Base-by-base conservation (phyloP, 2,888 invertebrate species). In the Lapara coniferarum region DNA sequence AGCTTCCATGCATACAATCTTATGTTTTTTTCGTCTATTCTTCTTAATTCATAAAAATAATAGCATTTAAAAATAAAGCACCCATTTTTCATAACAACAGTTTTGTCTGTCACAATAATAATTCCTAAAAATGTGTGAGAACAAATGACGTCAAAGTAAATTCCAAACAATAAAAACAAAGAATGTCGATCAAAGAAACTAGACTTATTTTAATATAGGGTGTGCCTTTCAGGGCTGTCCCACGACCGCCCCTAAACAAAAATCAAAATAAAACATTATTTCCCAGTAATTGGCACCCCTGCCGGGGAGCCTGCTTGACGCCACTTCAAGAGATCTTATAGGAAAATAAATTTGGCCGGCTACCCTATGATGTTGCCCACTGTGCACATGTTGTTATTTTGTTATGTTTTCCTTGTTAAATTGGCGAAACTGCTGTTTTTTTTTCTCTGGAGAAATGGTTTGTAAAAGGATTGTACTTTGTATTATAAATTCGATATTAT, bases 171-270 rank as follows among this genome's bases (percentile, higher is more conserved):
- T 86, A 85, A 85, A 85, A 87, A 85, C 82, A 82, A 86, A 89
- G 87, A 86, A 89, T 85, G 88, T 90, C 92, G 90, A 91, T 92
- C 91, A 92, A 90, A 90, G 84, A 84, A 85, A 84, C 84, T 88
- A 86, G 85, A 86, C 82, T 83, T 81, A 80, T 88, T 87, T 91
- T 93, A 93, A 92, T 93, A 83, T 83, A 89, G 86, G 91, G 92
- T 93, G 85, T 93, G 79, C 89, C 83, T 93, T 88, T 85, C 93
- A 91, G 87, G 91, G 90, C 73, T 88, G 90, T 93, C 93, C 91
- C 92, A 92, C 91, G 90, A 89, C 90, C 91, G 90, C 92, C 93
- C 92, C 91, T 90, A 92, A 93, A 92, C 92, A 91, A 91, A 93
- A 92, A 90, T 86, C 80, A 86, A 90, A 92, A 90, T 90, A 91